These are phyloP conservation scores for Cryptomyrus ogoouensis DNA, from an alignment of 2,113 vertebrate genomes.

Conservation along the genomic window DNA sequence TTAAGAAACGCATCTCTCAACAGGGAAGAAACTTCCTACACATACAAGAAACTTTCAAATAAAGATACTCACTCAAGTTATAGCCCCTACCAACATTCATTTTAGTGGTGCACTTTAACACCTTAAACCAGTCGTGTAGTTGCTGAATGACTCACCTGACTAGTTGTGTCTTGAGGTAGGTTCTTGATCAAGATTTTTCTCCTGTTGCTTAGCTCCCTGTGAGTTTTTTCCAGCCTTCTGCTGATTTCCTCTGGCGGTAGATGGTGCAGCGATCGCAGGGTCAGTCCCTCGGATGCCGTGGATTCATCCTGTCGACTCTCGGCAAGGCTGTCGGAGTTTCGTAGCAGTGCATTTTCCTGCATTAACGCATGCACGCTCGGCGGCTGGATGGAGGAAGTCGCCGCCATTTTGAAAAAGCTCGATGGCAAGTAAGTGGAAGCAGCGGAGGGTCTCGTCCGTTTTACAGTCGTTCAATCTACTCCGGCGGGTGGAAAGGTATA, in stretches of 20 bases:
- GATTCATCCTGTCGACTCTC: conserved; percentile 51
- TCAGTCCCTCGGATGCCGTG: conserved; percentile 40
- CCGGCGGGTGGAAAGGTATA: conserved; percentile 15
- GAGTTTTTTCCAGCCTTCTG: conserved; percentile 73
- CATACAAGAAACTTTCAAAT: neutral
- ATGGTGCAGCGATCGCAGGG: conserved; percentile 57
- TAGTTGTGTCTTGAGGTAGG: conserved; percentile 79
- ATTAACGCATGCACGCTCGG: conserved; percentile 51
- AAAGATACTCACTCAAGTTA: neutral
- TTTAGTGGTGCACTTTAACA: neutral
- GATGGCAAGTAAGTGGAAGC: conserved; percentile 47
- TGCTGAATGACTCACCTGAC: conserved; percentile 66
- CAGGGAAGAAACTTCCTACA: neutral
- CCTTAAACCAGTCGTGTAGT: neutral
- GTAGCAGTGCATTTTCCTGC: conserved; percentile 52
- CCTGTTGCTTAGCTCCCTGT: conserved; percentile 83
- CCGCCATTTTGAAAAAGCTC: conserved; percentile 66
- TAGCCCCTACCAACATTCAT: neutral
- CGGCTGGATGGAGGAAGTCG: conserved; percentile 67
- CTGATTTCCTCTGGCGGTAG: conserved; percentile 70
- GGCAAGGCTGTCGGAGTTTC: conserved; percentile 49
- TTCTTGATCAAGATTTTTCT: conserved; percentile 89
- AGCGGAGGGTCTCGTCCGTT: conserved; percentile 34
- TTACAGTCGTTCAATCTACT: conserved; percentile 32
- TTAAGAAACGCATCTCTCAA: neutral